These are phyloP conservation scores for Margaritifera margaritifera DNA, from an alignment of 2,888 invertebrate genomes.

Conservation along the genomic window DNA sequence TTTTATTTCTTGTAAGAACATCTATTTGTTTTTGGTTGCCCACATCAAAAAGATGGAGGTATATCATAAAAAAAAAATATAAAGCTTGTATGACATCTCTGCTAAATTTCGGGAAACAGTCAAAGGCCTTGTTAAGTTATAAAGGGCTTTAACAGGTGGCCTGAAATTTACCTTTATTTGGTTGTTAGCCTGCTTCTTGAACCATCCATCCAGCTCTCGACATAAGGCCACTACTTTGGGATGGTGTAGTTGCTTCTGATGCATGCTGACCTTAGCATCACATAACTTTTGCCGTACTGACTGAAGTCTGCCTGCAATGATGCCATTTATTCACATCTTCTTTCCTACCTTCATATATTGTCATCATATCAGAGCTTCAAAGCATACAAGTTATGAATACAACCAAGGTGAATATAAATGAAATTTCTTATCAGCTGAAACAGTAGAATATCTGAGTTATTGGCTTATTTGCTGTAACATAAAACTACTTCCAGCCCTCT, in stretches of 20 bases:
- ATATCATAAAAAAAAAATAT: too few relatives aligned
- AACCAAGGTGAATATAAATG: too few relatives aligned
- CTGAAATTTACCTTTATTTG: background rate
- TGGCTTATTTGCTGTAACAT: too few relatives aligned
- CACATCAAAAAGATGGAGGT: too few relatives aligned
- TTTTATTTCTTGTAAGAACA: too few relatives aligned
- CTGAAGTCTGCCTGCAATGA: conserved; percentile 28
- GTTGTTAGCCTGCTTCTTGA: conserved; percentile 25
- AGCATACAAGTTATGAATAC: too few relatives aligned
- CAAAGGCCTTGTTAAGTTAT: background rate
- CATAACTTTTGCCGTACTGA: conserved; percentile 37
- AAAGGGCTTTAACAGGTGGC: background rate
- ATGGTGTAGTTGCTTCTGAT: conserved; percentile 35
- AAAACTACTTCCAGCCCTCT: too few relatives aligned
- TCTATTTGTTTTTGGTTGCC: too few relatives aligned
- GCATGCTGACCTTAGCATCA: conserved; percentile 24
- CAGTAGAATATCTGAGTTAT: too few relatives aligned
- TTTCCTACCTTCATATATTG: background rate
- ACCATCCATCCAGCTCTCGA: conserved; percentile 38
- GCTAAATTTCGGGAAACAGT: background rate
- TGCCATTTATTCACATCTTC: background rate
- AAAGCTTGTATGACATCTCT: background rate
- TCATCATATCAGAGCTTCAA: too few relatives aligned
- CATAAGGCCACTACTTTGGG: conserved; percentile 45
- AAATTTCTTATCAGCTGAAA: too few relatives aligned